Base-by-base conservation (phyloP, 2,888 invertebrate species). In the Cremastobaeus sp. region DNA sequence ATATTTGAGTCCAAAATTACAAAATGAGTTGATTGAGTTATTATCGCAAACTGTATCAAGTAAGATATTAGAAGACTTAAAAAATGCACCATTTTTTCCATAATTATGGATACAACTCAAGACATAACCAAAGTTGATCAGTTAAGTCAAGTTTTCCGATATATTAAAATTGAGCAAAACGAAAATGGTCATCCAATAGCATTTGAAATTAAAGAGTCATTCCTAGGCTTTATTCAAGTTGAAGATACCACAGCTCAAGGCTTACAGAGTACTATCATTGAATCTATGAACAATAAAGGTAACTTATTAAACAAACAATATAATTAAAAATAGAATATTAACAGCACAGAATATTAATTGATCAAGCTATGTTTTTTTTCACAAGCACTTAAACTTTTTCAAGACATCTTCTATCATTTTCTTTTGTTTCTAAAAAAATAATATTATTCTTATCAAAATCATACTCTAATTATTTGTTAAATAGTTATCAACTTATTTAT, bases 1-100 rank as follows among this genome's bases (percentile, higher is more conserved):
- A 62, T 77, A 76, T 70, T 70, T 76, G 25, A 78, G 78, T 55
- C 74, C 50, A 5, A 45, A 54, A 57, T 74, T 76, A 52, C 76
- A 60, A 72, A 18, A 60, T 30, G 71, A 77, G 72, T 35, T 74
- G 66, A 69, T 66, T 34, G 14, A 20, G n/a, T 8, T 48, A 18
- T 45, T 57, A 11, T 18, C 20, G 12, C 3, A 47, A 6, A 11
- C n/a, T n/a, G 66, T 66, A 3, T 34, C 4, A 17, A 25, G 30
- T 60, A 25, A 52, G n/a, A 57, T 47, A 15, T 12, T 60, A 32
- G 6, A 25, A 9, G 48, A 73, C 76, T 41, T 55, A 12, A 55
- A 41, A 15, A 18, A 1, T n/a, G 30, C 35, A 34, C 50, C 50
- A 17, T 50, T 50, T 50, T 50, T 34, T 32, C 34, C 1, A 43